Conservation (phyloP, 2,113 vertebrate species). For the Gallinago paraguaiae region DNA sequence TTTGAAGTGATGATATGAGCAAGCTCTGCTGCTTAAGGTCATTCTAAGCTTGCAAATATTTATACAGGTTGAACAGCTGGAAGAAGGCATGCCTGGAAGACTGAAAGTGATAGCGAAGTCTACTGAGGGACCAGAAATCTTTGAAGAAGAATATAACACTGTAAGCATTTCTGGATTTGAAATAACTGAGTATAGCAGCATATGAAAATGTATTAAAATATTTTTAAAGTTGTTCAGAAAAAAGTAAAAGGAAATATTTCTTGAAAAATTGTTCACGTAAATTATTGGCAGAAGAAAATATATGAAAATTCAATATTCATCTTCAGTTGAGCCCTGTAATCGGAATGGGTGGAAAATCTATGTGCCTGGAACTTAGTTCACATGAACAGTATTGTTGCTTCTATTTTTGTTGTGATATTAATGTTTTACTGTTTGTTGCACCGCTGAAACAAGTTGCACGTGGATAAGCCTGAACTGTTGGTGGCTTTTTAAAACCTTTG, state of each 20-base stretch:
- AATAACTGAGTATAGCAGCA: background rate
- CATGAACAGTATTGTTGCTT: background rate
- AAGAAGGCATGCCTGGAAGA: constrained; percentile 87
- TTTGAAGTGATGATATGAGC: background rate
- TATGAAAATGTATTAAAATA: background rate
- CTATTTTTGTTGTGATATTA: background rate
- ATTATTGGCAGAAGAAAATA: background rate
- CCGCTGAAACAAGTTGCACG: background rate
- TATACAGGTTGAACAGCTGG: constrained; percentile 85
- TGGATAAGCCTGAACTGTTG: background rate
- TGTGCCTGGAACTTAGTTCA: background rate
- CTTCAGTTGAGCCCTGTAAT: background rate
- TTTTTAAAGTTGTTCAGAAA: background rate
- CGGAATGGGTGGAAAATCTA: background rate
- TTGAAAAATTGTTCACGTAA: background rate
- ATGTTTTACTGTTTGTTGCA: background rate
- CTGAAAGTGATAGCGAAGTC: constrained; percentile 90
- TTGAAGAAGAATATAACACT: constrained; percentile 91
- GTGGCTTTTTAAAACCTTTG: background rate
- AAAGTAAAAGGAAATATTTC: background rate
- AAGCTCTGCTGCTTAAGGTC: background rate
- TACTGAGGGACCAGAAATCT: constrained; percentile 79
- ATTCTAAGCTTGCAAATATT: background rate
- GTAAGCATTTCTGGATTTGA: constrained; percentile 72
- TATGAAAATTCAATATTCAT: background rate